phyloP scores from a whole-genome alignment of 2,113 vertebrate genomes.

The Phylloscopus trochilus region DNA sequence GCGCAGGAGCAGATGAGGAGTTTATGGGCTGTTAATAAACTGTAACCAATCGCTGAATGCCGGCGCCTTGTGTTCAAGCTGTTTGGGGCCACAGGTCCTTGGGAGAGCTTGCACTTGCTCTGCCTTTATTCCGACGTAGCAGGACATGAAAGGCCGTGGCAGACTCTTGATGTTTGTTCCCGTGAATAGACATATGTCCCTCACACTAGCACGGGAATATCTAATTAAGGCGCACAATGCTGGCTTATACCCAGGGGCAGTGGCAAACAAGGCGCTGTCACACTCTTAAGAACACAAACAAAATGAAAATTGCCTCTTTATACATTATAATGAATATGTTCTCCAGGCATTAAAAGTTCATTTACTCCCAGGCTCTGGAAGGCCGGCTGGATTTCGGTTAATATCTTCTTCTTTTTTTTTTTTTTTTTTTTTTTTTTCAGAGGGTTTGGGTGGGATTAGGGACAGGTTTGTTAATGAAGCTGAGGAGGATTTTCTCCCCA shows the following conservation, averaged over 20 bases:
- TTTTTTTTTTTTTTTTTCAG: background rate
- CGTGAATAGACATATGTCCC: constrained; percentile 79
- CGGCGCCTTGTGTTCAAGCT: constrained; percentile 77
- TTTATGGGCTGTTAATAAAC: constrained; percentile 98
- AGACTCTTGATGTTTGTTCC: constrained; percentile 56
- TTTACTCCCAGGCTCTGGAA: constrained; percentile 8
- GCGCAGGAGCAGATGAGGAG: constrained; percentile 87
- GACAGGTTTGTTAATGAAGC: constrained; percentile 29
- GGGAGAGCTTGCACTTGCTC: constrained; percentile 86
- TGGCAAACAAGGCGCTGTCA: constrained; percentile 73
- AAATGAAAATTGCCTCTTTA: constrained; percentile 65
- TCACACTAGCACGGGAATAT: constrained; percentile 72
- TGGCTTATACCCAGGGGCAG: constrained; percentile 69
- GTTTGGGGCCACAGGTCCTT: constrained; percentile 85
- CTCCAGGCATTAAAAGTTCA: constrained; percentile 66
- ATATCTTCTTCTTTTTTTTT: background rate
- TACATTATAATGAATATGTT: constrained; percentile 71
- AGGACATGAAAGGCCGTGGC: constrained; percentile 63
- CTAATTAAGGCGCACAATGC: constrained; percentile 77
- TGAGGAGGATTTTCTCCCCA: background rate
- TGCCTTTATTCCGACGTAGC: constrained; percentile 60
- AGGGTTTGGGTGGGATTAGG: constrained; percentile 18
- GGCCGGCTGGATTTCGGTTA: background rate
- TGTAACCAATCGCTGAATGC: constrained; percentile 91
- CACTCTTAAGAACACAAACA: constrained; percentile 65